Percentiles rank a stretch among this genome's conserved stretches.
Conservation (phyloP, 2,113 vertebrate genomes). For the Balaeniceps rex region DNA sequence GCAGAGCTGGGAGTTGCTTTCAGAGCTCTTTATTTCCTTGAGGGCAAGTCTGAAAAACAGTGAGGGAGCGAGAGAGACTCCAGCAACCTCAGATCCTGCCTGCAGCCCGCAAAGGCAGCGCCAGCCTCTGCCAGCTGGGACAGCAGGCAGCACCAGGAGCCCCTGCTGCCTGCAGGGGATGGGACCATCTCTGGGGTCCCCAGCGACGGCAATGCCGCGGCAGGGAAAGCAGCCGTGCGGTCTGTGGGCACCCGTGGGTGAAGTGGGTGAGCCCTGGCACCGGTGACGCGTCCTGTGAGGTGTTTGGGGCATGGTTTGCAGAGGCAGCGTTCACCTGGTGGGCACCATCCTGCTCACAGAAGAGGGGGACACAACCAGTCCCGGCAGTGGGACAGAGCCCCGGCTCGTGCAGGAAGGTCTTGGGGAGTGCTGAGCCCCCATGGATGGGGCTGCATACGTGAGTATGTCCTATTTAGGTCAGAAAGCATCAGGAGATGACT, state of each 20-base stretch:
- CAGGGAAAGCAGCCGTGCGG: not conserved
- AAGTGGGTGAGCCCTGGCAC: not conserved
- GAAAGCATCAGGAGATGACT: not conserved
- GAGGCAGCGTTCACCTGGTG: not conserved
- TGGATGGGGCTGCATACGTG: not conserved
- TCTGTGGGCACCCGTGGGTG: not conserved
- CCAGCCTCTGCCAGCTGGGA: not conserved
- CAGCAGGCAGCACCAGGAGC: not conserved
- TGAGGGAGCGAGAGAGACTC: not conserved
- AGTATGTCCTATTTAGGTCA: not conserved
- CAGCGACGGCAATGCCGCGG: rapidly evolving
- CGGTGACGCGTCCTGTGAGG: not conserved
- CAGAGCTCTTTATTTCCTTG: conserved; percentile 1
- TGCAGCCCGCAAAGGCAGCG: not conserved
- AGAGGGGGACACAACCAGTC: too few species aligned
- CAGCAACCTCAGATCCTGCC: not conserved
- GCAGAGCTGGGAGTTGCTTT: conserved; percentile 15
- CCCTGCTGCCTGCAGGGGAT: not conserved
- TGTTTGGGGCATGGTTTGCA: not conserved
- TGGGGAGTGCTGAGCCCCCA: not conserved
- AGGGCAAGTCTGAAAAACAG: not conserved
- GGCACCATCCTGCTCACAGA: not conserved
- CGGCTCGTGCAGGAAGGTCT: not conserved
- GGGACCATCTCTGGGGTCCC: not conserved
- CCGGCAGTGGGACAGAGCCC: not conserved